Percentiles rank a stretch among this genome's conserved stretches.
These are phyloP conservation scores for Australoheros facetus DNA, from an alignment of 2,797 vertebrate species.

Conservation along the genomic window DNA sequence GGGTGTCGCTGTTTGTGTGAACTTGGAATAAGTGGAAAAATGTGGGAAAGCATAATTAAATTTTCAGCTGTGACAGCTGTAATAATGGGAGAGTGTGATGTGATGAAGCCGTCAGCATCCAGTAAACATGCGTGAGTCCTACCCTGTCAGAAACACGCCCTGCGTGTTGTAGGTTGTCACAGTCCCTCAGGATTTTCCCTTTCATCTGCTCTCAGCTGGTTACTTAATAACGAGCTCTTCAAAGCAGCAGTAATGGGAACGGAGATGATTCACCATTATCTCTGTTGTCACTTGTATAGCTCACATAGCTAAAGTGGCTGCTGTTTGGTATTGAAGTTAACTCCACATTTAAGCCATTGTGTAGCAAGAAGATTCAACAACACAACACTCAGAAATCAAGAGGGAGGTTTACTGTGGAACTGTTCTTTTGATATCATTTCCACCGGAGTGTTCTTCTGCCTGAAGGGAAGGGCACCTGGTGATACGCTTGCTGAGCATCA, in stretches of 20 bases:
- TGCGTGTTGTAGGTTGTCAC: not conserved
- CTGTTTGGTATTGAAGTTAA: not conserved
- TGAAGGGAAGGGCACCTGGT: not conserved
- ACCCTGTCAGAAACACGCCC: not conserved
- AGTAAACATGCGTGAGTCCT: not conserved
- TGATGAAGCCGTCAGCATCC: not conserved
- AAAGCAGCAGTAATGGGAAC: not conserved
- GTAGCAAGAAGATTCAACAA: not conserved
- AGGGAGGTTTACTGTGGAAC: not conserved
- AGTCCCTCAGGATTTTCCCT: not conserved
- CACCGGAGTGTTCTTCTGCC: fast-evolving
- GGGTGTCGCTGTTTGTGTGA: not conserved
- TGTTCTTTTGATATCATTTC: not conserved
- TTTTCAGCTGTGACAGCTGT: not conserved
- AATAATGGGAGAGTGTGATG: not conserved
- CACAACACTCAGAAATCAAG: fast-evolving
- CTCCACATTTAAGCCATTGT: not conserved
- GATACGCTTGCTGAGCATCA: too few relatives aligned
- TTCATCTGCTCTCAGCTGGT: constrained; percentile 4
- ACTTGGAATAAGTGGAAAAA: not conserved
- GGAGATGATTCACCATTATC: not conserved
- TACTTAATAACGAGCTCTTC: not conserved
- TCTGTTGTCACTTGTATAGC: not conserved
- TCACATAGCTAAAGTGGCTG: not conserved
- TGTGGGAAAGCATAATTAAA: not conserved